phyloP scores from a whole-genome alignment of 2,797 vertebrate genomes.

The Anolis apletophallus region DNA sequence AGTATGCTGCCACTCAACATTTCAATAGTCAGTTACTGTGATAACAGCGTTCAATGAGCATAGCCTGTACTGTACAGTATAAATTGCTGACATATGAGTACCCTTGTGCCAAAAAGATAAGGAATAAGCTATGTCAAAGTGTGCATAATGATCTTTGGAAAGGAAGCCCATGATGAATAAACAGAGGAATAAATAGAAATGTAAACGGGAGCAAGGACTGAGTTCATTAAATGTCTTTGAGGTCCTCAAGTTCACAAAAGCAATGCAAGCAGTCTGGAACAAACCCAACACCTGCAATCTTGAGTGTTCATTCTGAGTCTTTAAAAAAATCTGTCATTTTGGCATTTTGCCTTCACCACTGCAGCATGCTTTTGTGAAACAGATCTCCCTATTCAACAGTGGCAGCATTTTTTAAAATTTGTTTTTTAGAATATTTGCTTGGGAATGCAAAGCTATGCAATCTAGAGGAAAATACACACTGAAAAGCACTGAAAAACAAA shows the following conservation, averaged over 20 bases:
- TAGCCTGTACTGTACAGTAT: not conserved
- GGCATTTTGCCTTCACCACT: slow-evolving; percentile 62
- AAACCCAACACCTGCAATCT: slow-evolving; percentile 29
- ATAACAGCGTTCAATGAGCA: not conserved
- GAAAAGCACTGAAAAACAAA: slow-evolving; percentile 73
- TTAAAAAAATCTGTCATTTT: too few relatives aligned
- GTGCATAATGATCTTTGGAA: not conserved
- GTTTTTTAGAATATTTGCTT: slow-evolving; percentile 57
- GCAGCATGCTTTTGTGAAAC: slow-evolving; percentile 67
- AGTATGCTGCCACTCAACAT: too few relatives aligned
- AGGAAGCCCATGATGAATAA: not conserved
- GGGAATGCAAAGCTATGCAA: slow-evolving; percentile 76
- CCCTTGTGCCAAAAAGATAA: not conserved
- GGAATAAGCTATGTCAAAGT: not conserved
- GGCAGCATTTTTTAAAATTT: slow-evolving; percentile 61
- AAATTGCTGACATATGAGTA: not conserved
- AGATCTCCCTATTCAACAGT: slow-evolving; percentile 69
- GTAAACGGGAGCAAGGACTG: slow-evolving; percentile 18
- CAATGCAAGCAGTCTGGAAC: slow-evolving; percentile 62
- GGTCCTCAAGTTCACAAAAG: slow-evolving; percentile 34
- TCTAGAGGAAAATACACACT: slow-evolving; percentile 75
- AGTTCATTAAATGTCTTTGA: slow-evolving; percentile 11
- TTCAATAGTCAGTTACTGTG: not conserved
- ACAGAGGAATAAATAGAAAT: slow-evolving; percentile 32
- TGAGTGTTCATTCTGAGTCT: slow-evolving; percentile 55